A percentile compares a stretch with the other conserved stretches of the same genome.
These are phyloP conservation scores for Diadumene lineata DNA, from an alignment of 92 coral and sea anemone species.

Conservation along the genomic window DNA sequence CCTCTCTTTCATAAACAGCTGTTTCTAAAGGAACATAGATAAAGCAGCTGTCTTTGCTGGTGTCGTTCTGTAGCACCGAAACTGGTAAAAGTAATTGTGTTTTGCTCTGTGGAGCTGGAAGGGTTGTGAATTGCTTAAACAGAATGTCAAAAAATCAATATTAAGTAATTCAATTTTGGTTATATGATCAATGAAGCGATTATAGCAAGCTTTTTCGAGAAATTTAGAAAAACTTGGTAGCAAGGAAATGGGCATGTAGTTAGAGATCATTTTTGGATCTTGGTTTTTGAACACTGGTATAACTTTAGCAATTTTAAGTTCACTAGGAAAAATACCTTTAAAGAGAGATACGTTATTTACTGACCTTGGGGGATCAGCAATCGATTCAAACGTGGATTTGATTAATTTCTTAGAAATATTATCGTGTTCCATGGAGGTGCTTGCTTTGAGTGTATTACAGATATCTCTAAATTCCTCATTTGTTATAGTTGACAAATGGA, in stretches of 20 bases:
- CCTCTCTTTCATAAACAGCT: not conserved
- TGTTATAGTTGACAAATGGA: not conserved
- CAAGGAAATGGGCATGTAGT: no score
- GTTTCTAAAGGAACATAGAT: conserved; percentile 9
- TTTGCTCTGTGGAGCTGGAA: not conserved
- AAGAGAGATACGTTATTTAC: not conserved
- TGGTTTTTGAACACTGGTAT: no score
- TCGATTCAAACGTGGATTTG: no score
- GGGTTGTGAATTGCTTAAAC: not conserved
- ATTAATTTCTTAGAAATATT: no score
- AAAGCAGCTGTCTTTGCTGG: not conserved
- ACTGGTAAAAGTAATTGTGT: not conserved
- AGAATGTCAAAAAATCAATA: not conserved
- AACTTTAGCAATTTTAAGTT: no score
- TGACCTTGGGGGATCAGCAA: no score
- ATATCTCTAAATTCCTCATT: no score
- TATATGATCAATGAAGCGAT: not conserved
- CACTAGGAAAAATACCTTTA: no score
- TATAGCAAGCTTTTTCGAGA: not conserved
- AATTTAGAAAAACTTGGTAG: no score
- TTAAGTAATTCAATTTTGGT: not conserved
- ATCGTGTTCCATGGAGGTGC: no score
- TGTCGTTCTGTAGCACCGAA: not conserved
- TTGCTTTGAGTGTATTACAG: no score
- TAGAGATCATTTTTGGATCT: no score